Conservation (phyloP, 1,140 invertebrate species). For the Drosophila pseudoananassae region DNA sequence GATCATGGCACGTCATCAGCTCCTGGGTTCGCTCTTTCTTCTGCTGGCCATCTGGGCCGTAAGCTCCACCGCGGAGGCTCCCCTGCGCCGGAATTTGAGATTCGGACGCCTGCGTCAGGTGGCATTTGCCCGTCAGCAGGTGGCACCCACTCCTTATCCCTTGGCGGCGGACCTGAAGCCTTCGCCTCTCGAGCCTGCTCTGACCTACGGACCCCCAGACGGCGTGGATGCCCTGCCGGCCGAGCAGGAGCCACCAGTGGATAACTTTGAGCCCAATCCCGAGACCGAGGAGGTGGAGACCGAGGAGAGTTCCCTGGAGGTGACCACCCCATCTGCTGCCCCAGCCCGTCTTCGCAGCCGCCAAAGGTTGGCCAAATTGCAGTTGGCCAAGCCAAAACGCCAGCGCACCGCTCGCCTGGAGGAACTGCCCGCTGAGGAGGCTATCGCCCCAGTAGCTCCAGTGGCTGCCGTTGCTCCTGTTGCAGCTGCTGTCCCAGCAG, state of each 20-base stretch:
- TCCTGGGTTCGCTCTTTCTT: slow-evolving; percentile 49
- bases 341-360: slow-evolving; percentile 58
- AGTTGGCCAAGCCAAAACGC: slow-evolving; percentile 50
- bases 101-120: slow-evolving; percentile 36
- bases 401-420: slow-evolving; percentile 67
- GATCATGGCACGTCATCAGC: slow-evolving; percentile 70
- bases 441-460: slow-evolving; percentile 20
- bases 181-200: slow-evolving; percentile 49
- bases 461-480: slow-evolving; percentile 15
- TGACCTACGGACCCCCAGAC: slow-evolving; percentile 71
- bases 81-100: slow-evolving; percentile 30
- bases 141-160: slow-evolving; percentile 67
- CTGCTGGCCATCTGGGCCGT: slow-evolving; percentile 59
- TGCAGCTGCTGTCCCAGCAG: slow-evolving; percentile 18
- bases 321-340: slow-evolving; percentile 40
- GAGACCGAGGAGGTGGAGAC: slow-evolving; percentile 61
- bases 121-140: slow-evolving; percentile 52
- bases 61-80: slow-evolving; percentile 35
- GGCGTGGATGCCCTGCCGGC: slow-evolving; percentile 49
- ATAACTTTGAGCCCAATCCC: slow-evolving; percentile 52
- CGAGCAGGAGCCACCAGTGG: slow-evolving; percentile 31
- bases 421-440: slow-evolving; percentile 46
- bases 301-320: slow-evolving; percentile 59
- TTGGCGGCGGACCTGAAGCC: slow-evolving; percentile 72
- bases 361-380: slow-evolving; percentile 58